Base-by-base conservation (phyloP, 2,888 invertebrate species). In the Suillia variegata region DNA sequence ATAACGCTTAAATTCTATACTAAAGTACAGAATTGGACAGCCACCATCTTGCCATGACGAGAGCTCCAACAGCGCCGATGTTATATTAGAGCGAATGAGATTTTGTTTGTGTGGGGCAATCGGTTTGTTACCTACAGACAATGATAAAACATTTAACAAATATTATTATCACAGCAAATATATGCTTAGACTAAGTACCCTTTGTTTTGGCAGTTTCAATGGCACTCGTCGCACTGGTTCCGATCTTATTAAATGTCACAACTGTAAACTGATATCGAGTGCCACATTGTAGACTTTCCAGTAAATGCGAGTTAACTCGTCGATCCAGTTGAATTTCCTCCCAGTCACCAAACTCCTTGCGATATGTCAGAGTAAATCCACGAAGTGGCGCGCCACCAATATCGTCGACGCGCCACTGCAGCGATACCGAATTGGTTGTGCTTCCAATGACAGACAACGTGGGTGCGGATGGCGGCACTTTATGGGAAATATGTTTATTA, bases 41-140 rank as follows among this genome's bases (percentile, higher is more conserved):
- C 92, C 92, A 1, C 90, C 89, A 70, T 89, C 90, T 18, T 89
- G 87, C 93, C 93, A 94, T 6, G 90, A 87, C 54, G 88, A 87
- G 63, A 94, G 84, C 74, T 91, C 90, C 17, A 94, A 84, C 54
- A 89, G 85, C 17, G 90, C 88, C 1, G 90, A 90, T 0, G 93
- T 92, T 0, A 90, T 87, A 76, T 93, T 94, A 62, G 89, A 85
- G 49, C 87, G 85, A 2, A 93, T 84, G 26, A 93, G 86, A 66
- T 89, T 88, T 62, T 89, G 88, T 33, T 89, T 87, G 59, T 87
- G 86, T 0, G 92, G 91, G 13, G 88, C 83, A 61, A 88, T 85
- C 0, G 93, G 92, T 42, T 79, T 80, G n/a, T 80, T 77, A 4
- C 80, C 80, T 80, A n/a, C 2, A 49, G 2, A n/a, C n/a, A n/a